Evolutionary conservation across 2,113 vertebrate genomes (phyloP), one percentile per base, ranked within the genome.

Genomic region (Heloderma charlesbogerti): DNA sequence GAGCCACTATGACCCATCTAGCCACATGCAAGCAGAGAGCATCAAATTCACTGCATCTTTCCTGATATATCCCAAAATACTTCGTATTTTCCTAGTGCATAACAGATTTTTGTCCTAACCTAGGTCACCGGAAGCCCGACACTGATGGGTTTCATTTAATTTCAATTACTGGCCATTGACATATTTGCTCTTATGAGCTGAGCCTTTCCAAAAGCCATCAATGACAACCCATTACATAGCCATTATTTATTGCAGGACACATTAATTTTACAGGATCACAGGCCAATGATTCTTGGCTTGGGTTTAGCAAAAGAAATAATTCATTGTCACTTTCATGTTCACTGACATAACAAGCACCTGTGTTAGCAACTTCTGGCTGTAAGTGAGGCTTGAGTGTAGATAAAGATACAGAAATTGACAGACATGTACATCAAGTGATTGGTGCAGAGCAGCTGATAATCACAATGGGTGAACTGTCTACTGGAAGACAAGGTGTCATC

Each of bases 221-320:
- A 81, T 94, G 96, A 97, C 96, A 97, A 94, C 94, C 96, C 97
- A 95, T 97, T 97, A 97, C 87, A 91, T 94, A 95, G 92, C 0
- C 2, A 94, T 97, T 97, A 97, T 98, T 98, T 98, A 97, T 97
- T 96, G 96, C 7, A 0, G 91, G 2, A 74, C 94, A 92, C 92
- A 94, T 95, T 97, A 96, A 97, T 97, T 96, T 96, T 96, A 92
- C 94, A 96, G 96, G 92, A 94, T 97, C 96, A 94, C 96, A 97
- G 96, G 89, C 88, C 95, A 95, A 75, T 96, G 97, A 97, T 97
- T 96, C 96, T 95, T 91, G 92, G 96, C 93, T 94, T 92, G 95
- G 92, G 48, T 34, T 86, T 88, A 92, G 95, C 89, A 95, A 95
- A 95, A 95, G 96, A 94, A 97, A 97, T 97, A 95, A 93, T 93